Base-by-base conservation (phyloP, 2,888 invertebrate genomes). In the Platycheirus albimanus region DNA sequence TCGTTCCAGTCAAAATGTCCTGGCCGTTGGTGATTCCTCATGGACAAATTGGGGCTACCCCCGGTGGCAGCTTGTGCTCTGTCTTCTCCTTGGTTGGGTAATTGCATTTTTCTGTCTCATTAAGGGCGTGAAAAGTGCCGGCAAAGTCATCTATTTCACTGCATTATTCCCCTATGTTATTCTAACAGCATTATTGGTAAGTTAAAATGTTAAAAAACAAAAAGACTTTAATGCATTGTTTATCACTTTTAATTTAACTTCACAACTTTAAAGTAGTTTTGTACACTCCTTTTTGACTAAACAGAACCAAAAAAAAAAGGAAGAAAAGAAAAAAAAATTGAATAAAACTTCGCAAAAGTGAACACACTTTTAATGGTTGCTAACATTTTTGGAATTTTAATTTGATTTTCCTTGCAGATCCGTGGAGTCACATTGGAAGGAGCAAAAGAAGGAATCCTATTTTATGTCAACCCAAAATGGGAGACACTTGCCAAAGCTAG, bases 91-190 rank as follows among this genome's bases (percentile, higher is more conserved):
- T 0, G 94, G 95, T 0, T 98, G 97, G 98, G 88, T 96, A 56
- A 91, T 96, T 85, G 96, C 96, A 79, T 98, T 96, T 91, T 93
- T 97, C 86, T 96, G 96, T 89, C 95, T 97, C 77, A 95, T 96
- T 90, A 96, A 95, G 93, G 95, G 97, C 33, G 96, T 98, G 84
- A 95, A 97, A 91, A 96, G 96, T 87, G 95, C 97, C 0, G 98
- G 98, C 51, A 98, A 96, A 93, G 96, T 95, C 49, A 94, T 94
- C 52, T 95, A 95, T 88, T 95, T 95, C 87, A 95, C 95, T 1
- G 94, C 95, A 0, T 88, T 94, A 15, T 95, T 95, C 87, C 95
- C 95, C 0, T 95, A 95, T 88, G 93, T 95, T 24, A 93, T 95
- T 91, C 89, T 95, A 86, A 93, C 94, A 0, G 93, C 93, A 0